Conservation (phyloP, 1,140 invertebrate genomes). For the Cheumatopsyche charites region DNA sequence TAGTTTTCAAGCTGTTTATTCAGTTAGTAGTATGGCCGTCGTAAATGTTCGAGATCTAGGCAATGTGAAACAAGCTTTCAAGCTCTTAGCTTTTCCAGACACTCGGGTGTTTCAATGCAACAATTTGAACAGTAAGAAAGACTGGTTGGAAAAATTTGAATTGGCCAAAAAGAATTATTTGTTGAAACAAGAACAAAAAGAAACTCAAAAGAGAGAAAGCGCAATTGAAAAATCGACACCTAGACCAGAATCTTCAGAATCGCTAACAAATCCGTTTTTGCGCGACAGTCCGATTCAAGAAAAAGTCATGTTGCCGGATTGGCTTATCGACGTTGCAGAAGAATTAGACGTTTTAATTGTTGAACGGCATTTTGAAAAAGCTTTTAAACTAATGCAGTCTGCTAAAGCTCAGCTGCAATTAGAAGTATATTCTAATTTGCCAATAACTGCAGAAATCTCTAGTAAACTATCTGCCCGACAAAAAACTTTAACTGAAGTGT, state of each 20-base stretch:
- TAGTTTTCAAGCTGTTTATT: conserved; percentile 89
- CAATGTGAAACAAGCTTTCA: conserved; percentile 90
- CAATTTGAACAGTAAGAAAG: conserved; percentile 85
- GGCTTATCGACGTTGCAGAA: conserved; percentile 90
- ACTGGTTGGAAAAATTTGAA: conserved; percentile 95
- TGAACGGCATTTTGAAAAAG: conserved; percentile 96
- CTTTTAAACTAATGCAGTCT: conserved; percentile 80
- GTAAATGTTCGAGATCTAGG: conserved; percentile 95
- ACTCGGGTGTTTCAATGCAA: conserved; percentile 92
- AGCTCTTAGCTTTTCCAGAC: conserved; percentile 92
- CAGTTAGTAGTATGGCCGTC: conserved; percentile 89
- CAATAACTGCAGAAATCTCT: conserved; percentile 54
- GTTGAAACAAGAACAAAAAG: conserved; percentile 69
- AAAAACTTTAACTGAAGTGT: conserved; percentile 79
- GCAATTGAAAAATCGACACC: conserved; percentile 52
- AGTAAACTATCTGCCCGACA: conserved; percentile 74
- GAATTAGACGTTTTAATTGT: conserved; percentile 96
- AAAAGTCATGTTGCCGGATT: conserved; percentile 74
- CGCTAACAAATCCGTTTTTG: conserved; percentile 56
- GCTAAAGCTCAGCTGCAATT: conserved; percentile 59
- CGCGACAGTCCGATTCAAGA: conserved; percentile 64
- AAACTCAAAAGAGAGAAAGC: conserved; percentile 56
- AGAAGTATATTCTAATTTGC: conserved; percentile 57
- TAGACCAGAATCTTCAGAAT: conserved; percentile 58
- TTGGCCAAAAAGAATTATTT: conserved; percentile 86